phyloP scores from a whole-genome alignment of 2,888 invertebrate species.

The Deilephila elpenor region DNA sequence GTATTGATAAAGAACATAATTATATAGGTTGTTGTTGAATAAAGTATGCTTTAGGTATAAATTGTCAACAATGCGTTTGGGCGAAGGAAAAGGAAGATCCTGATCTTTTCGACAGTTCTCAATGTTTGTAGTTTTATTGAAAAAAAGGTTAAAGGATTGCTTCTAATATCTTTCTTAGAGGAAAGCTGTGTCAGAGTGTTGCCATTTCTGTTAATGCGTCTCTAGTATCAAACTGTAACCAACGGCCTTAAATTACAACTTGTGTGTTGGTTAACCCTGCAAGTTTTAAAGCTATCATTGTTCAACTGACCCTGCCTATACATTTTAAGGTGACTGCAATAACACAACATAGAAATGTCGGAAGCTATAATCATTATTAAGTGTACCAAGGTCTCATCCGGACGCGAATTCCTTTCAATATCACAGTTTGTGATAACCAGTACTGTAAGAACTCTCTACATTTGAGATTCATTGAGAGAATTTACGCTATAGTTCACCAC shows the following conservation, averaged over 20 bases:
- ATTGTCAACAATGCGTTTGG: no score
- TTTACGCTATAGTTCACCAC: no score
- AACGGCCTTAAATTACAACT: neutral
- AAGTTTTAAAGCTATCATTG: neutral
- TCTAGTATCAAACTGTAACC: neutral
- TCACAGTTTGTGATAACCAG: neutral
- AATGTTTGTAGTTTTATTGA: no score
- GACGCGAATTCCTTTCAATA: no score
- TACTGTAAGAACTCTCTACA: neutral
- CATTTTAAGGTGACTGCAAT: neutral
- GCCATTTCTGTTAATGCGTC: neutral
- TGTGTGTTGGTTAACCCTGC: neutral
- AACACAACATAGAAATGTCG: neutral
- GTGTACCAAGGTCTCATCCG: neutral
- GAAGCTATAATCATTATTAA: neutral
- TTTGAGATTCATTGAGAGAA: no score
- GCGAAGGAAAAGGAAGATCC: no score
- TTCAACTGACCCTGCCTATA: neutral
- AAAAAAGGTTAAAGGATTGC: no score
- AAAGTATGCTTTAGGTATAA: no score
- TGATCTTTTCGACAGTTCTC: no score
- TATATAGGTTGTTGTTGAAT: no score
- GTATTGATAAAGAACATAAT: no score
- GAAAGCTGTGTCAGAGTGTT: neutral
- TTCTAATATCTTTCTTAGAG: neutral